Evolutionary conservation across 2,797 vertebrate genomes (phyloP).

Genomic region (Tangara arthus): DNA sequence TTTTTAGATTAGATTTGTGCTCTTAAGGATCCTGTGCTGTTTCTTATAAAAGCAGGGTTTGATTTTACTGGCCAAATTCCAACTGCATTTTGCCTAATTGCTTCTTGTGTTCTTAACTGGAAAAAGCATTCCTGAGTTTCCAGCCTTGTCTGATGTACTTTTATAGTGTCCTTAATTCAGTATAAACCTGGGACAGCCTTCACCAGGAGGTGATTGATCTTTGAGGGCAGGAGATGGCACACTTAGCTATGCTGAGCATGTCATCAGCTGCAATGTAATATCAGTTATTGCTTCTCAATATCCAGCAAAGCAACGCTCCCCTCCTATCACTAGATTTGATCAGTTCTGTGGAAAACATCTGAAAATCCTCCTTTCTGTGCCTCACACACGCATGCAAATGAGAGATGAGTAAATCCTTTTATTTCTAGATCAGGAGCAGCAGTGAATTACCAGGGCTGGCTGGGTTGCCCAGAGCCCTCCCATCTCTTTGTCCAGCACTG

Average conservation of each 20-base stretch:
- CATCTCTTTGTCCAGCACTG: background rate
- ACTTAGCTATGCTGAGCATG: accelerated
- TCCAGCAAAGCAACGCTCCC: background rate
- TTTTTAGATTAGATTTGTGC: background rate
- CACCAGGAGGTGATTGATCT: background rate
- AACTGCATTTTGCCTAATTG: constrained; percentile 40
- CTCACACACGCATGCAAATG: background rate
- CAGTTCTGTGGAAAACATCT: background rate
- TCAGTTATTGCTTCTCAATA: background rate
- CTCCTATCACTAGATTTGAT: background rate
- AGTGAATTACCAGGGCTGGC: background rate
- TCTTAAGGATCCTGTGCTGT: background rate
- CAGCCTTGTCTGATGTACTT: background rate
- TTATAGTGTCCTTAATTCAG: background rate
- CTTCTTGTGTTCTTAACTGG: constrained; percentile 10
- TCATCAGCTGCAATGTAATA: background rate
- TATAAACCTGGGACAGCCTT: background rate
- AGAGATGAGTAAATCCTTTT: background rate
- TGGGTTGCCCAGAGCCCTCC: background rate
- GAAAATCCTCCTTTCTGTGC: background rate
- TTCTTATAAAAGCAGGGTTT: background rate
- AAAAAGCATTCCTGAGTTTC: background rate
- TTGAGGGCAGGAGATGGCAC: background rate
- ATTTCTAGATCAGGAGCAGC: background rate
- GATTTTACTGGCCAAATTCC: constrained; percentile 35